Evolutionary conservation across 1,140 invertebrate species (phyloP).

Genomic region (Teleogryllus occipitalis): DNA sequence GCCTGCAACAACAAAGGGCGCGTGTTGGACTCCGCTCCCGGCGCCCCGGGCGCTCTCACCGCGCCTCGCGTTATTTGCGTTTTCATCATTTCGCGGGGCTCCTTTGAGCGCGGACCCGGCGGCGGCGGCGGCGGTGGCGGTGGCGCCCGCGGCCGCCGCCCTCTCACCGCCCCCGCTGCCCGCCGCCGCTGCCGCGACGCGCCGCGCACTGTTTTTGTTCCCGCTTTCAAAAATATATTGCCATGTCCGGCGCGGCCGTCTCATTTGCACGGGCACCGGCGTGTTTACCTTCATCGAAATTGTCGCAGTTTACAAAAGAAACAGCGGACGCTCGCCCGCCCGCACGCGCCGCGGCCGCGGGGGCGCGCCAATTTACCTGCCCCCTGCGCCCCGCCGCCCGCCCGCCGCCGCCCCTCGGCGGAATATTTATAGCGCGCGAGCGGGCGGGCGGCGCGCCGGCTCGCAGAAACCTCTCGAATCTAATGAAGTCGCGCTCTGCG

Average conservation of each 20-base stretch:
- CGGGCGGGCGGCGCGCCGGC: too few relatives aligned
- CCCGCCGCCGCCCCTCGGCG: too few relatives aligned
- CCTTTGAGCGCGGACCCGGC: neutral
- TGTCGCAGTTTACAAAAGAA: slow-evolving; percentile 4
- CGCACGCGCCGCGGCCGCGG: too few relatives aligned
- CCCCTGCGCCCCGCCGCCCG: too few relatives aligned
- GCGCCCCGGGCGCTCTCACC: neutral
- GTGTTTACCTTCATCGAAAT: neutral
- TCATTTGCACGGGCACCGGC: neutral
- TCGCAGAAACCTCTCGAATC: too few relatives aligned
- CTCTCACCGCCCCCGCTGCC: neutral
- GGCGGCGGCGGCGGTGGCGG: too few relatives aligned
- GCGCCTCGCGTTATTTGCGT: neutral
- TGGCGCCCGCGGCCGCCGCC: too few relatives aligned
- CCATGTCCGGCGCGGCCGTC: neutral
- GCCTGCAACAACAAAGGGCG: slow-evolving; percentile 13
- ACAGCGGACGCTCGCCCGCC: neutral
- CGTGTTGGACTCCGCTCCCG: neutral
- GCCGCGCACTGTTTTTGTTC: neutral
- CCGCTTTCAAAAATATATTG: slow-evolving; percentile 5
- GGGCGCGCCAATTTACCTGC: neutral
- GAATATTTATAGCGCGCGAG: too few relatives aligned
- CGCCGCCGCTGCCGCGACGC: too few relatives aligned
- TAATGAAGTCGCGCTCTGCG: too few relatives aligned
- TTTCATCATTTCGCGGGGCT: neutral